phyloP scores from a whole-genome alignment of 2,888 invertebrate species.

The Drosophila limbata region DNA sequence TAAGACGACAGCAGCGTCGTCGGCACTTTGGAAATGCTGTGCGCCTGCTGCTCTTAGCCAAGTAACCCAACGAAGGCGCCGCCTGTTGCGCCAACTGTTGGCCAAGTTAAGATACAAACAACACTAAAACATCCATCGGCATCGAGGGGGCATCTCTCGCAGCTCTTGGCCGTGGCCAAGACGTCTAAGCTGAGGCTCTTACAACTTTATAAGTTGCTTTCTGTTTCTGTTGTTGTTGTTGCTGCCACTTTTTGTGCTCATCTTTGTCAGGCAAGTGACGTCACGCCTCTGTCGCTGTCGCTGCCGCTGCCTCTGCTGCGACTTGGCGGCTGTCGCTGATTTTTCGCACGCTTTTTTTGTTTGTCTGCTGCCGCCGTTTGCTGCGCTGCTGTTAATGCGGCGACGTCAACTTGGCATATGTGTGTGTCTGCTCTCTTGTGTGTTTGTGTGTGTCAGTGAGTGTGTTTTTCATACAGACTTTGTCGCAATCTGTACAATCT shows the following conservation, averaged over 20 bases:
- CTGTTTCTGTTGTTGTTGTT: constrained; percentile 25
- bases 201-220: constrained; percentile 71
- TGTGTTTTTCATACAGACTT: constrained; percentile 39
- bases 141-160: constrained; percentile 21
- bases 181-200: constrained; percentile 61
- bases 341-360: constrained; percentile 59
- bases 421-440: constrained; percentile 36
- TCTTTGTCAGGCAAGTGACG: constrained; percentile 60
- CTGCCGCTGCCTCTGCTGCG: constrained; percentile 20
- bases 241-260: constrained; percentile 63
- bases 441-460: constrained; percentile 23
- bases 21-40: constrained; percentile 55
- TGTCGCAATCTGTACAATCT: constrained; percentile 55
- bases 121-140: constrained; percentile 3
- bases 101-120: constrained; percentile 28
- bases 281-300: constrained; percentile 43
- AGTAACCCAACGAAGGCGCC: constrained; percentile 64
- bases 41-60: constrained; percentile 78
- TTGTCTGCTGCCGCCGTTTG: constrained; percentile 48
- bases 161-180: constrained; percentile 68
- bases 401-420: constrained; percentile 49
- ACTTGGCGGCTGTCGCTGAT: constrained; percentile 34
- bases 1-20: constrained; percentile 44
- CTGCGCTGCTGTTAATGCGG: constrained; percentile 72
- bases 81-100: constrained; percentile 69